A percentile compares a stretch with the other conserved stretches of the same genome.
phyloP scores from a whole-genome alignment of 2,797 vertebrate species.

The Hylomyscus alleni region DNA sequence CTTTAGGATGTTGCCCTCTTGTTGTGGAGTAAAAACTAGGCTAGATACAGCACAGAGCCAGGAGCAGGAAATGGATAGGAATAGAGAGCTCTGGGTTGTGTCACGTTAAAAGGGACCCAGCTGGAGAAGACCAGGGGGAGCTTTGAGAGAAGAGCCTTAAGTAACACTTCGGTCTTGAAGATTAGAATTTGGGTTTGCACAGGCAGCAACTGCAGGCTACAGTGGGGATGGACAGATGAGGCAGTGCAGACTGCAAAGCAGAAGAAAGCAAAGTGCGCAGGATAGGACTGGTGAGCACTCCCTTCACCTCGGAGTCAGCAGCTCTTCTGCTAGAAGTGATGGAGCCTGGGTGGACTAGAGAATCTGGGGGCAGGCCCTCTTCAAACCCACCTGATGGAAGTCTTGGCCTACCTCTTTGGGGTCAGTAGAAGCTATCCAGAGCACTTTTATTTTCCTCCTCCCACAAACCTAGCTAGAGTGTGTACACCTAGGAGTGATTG shows the following conservation, averaged over 20 bases:
- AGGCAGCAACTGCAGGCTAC: neutral
- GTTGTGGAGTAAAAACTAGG: neutral
- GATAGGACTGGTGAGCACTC: neutral
- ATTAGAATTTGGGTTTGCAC: slow-evolving; percentile 14
- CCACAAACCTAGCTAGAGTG: neutral
- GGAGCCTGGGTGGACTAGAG: neutral
- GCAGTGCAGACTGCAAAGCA: neutral
- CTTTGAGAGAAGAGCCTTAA: neutral
- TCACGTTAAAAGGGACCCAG: neutral
- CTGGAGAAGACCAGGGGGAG: neutral
- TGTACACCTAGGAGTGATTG: neutral
- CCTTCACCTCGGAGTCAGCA: neutral
- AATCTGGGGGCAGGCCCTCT: neutral
- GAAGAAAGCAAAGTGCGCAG: neutral
- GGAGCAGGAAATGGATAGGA: neutral
- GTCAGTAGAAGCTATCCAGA: neutral
- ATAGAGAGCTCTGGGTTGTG: neutral
- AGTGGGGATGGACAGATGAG: neutral
- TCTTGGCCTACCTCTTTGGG: neutral
- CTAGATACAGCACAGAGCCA: slow-evolving; percentile 11
- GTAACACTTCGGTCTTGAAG: slow-evolving; percentile 16
- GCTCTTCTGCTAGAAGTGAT: neutral
- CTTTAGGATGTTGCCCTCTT: slow-evolving; percentile 19
- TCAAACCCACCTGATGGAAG: neutral
- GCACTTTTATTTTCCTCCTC: neutral